Base-by-base conservation (phyloP, 2,797 vertebrate genomes). In the Periparus ater region DNA sequence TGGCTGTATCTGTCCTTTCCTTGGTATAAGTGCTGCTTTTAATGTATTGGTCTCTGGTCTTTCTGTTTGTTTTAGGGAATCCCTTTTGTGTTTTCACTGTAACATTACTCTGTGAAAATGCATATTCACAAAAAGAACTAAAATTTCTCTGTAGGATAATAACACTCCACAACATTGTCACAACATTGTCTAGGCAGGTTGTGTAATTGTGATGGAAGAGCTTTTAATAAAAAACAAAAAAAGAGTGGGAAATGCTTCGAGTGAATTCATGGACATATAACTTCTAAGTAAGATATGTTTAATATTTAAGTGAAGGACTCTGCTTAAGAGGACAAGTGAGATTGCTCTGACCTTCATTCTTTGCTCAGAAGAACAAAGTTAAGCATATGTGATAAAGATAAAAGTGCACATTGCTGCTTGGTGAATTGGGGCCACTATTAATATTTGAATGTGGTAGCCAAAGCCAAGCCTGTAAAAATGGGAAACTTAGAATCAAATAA, bases 341-440 rank as follows among this genome's bases (percentile, higher is more conserved):
- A 72, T 78, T 94, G 47, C 66, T 91, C 53, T 91, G 91, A 94
- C 91, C 90, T 93, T 96, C 85, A 88, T 86, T 93, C 88, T 93
- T 93, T 60, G 51, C 60, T 94, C n/a, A 32, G 36, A 80, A 79
- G 72, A 93, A 51, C 79, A 72, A 84, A 94, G 93, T 94, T 83
- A 83, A 94, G 68, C 23, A 1, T 44, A 14, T 62, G 47, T 72
- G 94, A 88, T 95, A 94, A 85, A 77, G 92, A 88, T 94, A 80
- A 91, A 83, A 81, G 32, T 4, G 3, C 2, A 1, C 17, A 29
- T 51, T 95, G 55, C 55, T 66, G 36, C 75, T 96, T 75, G 55
- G 45, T 55, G 68, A 62, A 77, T 53, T 62, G n/a, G 30, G 44
- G 75, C 34, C 23, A 6, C 45, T 72, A 51, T 77, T 36, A 47